These are phyloP conservation scores for Anthopleura sola DNA, from an alignment of 64 coral and sea anemone species.

Conservation along the genomic window DNA sequence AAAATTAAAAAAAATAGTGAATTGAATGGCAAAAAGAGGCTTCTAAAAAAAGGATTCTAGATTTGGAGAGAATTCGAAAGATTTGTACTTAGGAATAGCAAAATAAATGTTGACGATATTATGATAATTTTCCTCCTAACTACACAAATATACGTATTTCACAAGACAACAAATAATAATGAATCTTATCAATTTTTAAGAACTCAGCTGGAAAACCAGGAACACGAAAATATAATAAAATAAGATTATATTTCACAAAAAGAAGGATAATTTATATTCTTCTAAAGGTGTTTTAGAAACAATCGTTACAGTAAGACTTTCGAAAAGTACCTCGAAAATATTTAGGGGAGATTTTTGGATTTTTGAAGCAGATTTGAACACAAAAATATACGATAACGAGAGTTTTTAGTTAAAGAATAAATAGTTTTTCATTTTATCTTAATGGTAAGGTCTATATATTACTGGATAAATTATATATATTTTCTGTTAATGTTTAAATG, in stretches of 20 bases:
- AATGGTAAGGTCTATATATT: neutral
- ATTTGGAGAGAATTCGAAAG: too few species aligned
- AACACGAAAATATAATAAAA: neutral
- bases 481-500: neutral
- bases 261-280: too few species aligned
- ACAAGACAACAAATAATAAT: neutral
- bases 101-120: too few species aligned
- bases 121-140: too few species aligned
- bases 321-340: neutral
- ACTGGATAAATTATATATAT: neutral
- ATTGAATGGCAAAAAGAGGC: too few species aligned
- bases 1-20: neutral
- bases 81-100: too few species aligned
- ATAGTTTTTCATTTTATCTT: neutral
- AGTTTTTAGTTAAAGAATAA: neutral
- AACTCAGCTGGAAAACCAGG: neutral
- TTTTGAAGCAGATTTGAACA: neutral
- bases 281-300: too few species aligned
- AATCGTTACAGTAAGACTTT: neutral
- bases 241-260: neutral
- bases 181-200: neutral
- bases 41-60: too few species aligned
- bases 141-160: neutral
- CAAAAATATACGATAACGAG: neutral
- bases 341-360: neutral